Evolutionary conservation across 2,888 invertebrate genomes (phyloP), one percentile per base, ranked within the genome.

Genomic region (Endomychus coccineus): DNA sequence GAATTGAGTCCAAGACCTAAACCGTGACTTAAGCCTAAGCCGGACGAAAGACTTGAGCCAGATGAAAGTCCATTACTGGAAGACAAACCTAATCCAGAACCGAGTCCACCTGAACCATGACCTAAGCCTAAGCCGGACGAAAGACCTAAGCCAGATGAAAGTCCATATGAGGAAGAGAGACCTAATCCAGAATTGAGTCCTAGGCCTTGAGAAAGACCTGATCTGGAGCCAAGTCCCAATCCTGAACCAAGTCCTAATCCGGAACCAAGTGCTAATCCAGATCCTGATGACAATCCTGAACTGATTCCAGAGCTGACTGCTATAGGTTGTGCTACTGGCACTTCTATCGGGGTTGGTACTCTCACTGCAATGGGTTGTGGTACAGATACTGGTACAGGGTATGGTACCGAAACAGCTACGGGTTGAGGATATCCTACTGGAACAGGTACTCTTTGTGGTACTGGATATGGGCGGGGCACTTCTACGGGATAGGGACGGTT

Each of bases 391-490:
- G 61, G 55, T 12, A 40, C 60, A 45, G 29, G 63, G 58, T 48
- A 63, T 51, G 45, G 70, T 2, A 74, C 73, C 1, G 70, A 67
- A 2, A 76, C 75, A 9, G 74, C 74, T 48, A 74, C 73, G 4
- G 51, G 40, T 15, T 50, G 46, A n/a, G 66, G 63, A n/a, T 61
- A 60, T 13, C 66, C 62, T 9, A 64, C 63, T 3, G 74, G 71
- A 9, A 51, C 43, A 11, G 40, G 27, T 69, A 74, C 74, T 49
- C 57, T 54, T 22, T 67, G 65, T 12, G 63, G 62, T 30, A 66
- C 65, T 22, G 56, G 45, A 11, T 66, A 64, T 25, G 65, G 64
- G 45, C 56, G 54, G 3, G 63, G 65, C 22, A 35, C 40, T 32
- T 40, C 40, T 1, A 40, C 40, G 11, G 36, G 40, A 17, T 29